Base-by-base conservation (phyloP, 2,797 vertebrate species). In the Chaenodraco wilsoni region DNA sequence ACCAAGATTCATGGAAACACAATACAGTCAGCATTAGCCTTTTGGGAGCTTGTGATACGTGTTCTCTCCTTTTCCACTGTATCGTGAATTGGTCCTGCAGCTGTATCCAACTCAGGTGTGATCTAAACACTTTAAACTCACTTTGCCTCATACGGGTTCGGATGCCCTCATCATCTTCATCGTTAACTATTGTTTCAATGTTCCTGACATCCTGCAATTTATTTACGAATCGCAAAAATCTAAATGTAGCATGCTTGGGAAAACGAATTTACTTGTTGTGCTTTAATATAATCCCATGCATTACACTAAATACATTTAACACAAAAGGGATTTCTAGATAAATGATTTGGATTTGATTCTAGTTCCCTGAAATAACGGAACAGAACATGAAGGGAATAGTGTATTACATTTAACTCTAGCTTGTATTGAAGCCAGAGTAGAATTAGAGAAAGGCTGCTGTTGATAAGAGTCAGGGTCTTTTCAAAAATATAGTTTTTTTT, bases 351-450 rank as follows among this genome's bases (percentile, higher is more conserved):
- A 56, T 59, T 62, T 60, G 21, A 48, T 8, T 62, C 4, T 7
- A 23, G 23, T 65, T 55, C 5, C 1, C 40, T 62, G 19, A 79
- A 69, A 71, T 51, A 54, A 58, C 9, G 60, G 71, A 59, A 75
- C 65, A 72, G 57, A 72, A 77, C 44, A 57, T 40, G 45, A 8
- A 57, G 31, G 45, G 15, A 73, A 49, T 69, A 65, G 69, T 55
- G 69, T 43, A 37, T 27, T 10, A 50, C 40, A 69, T 67, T 67
- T 58, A 59, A 12, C 12, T 62, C 49, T 16, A 48, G 7, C 13
- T 52, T 63, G 72, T n/a, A 65, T 16, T 62, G 17, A 68, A 46
- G 44, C 37, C 63, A 41, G 10, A 49, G 46, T 33, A 60, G 50
- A 43, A 70, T 80, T 70, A 55, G 45, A 37, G 45, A 65, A 31